Base-by-base conservation (phyloP, 2,113 vertebrate genomes). In the Corythoichthys intestinalis region DNA sequence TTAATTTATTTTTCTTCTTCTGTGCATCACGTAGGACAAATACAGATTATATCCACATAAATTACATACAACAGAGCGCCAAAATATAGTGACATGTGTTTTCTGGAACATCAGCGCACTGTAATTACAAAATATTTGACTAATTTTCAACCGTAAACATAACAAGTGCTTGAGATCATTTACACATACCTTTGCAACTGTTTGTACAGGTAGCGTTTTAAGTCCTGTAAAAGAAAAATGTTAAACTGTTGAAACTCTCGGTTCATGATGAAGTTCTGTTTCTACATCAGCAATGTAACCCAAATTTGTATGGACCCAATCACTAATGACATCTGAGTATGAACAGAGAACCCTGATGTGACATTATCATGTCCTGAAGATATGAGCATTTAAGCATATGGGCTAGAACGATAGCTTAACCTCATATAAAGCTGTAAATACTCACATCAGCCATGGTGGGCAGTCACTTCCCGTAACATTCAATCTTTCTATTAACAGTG, bases 201-300 rank as follows among this genome's bases (percentile, higher is more conserved):
- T 89, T 96, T 98, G 87, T 97, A 98, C 50, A 98, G 91, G 70
- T 94, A 98, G 67, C 95, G 88, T 86, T 95, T 98, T 77, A 98
- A 87, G 75, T 98, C 96, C 97, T 98, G 91, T 11, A 28, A 82
- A 58, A 47, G 3, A 65, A 5, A 68, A 57, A 58, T 1, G 20
- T 11, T 9, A 56, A 56, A 7, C 53, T 10, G 20, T 28, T 4
- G 11, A 34, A 56, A 17, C n/a, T n/a, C 15, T n/a, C 6, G 46
- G 46, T 50, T 15, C 8, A 9, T 9, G 52, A n/a, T 15, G 6
- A 5, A 50, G 48, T 20, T 53, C 6, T 20, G 53, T 34, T 54
- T 1, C n/a, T 28, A 54, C 53, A 11, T 47, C 46, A 47, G 46
- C 53, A 2, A 53, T 1, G 17, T 53, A 56, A 54, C 9, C 20